Conservation (phyloP, 2,797 vertebrate genomes). For the Anguilla obscura region DNA sequence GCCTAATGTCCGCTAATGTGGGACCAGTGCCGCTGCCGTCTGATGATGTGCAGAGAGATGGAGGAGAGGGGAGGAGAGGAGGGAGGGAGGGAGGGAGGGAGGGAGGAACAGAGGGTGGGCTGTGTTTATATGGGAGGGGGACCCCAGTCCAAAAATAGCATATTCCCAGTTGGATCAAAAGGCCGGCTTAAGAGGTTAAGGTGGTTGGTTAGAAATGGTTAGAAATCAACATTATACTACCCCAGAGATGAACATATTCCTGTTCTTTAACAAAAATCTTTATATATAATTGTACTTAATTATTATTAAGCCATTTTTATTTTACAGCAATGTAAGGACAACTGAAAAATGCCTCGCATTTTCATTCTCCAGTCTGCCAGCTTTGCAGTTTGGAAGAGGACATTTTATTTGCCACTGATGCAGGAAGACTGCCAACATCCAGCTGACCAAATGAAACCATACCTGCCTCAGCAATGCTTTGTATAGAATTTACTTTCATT, state of each 20-base stretch:
- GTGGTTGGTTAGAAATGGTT: too few species aligned
- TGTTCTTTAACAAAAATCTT: neutral
- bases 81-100: slow-evolving; percentile 1
- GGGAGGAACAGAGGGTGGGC: neutral
- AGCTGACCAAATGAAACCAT: neutral
- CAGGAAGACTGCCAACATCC: neutral
- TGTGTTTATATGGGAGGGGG: neutral
- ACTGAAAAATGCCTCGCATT: neutral
- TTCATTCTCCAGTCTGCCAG: neutral
- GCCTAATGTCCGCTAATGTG: slow-evolving; percentile 71
- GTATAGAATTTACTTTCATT: too few species aligned
- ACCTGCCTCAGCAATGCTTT: too few species aligned
- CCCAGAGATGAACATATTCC: neutral
- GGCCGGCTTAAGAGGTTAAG: neutral
- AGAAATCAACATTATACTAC: neutral
- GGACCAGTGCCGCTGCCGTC: slow-evolving; percentile 64
- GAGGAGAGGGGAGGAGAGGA: slow-evolving; percentile 44
- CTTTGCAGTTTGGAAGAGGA: neutral
- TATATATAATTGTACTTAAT: too few species aligned
- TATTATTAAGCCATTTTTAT: neutral
- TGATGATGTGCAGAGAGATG: slow-evolving; percentile 64
- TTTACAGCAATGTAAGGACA: neutral
- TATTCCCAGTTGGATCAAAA: neutral
- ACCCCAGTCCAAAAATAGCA: neutral
- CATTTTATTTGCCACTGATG: neutral